Evolutionary conservation across 2,888 invertebrate species (phyloP).

Genomic region (Muscina levida): DNA sequence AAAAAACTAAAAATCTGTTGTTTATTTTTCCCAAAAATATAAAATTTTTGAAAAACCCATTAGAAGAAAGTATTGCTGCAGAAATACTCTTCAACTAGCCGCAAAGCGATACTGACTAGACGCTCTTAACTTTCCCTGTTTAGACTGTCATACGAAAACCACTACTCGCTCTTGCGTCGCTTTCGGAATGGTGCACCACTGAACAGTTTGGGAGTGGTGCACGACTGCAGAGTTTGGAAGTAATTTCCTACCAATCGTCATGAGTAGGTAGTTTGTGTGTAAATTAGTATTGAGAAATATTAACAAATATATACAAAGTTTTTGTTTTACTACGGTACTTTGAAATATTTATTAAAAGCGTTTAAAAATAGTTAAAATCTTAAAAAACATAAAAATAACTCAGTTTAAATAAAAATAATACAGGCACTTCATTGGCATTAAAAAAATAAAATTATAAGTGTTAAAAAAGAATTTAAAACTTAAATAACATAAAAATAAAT

Average conservation of each 20-base stretch:
- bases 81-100: conserved; percentile 20
- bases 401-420: too few species aligned
- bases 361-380: conserved; percentile 4
- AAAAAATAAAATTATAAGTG: too few species aligned
- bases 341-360: conserved; percentile 27
- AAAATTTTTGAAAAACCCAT: too few species aligned
- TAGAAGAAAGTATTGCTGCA: background rate
- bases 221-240: conserved; percentile 19
- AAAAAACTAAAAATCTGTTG: too few species aligned
- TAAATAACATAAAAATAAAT: too few species aligned
- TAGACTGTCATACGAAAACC: conserved; percentile 33
- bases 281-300: conserved; percentile 38
- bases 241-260: background rate
- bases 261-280: background rate
- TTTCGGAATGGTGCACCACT: conserved; percentile 38
- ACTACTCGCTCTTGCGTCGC: conserved; percentile 38
- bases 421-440: too few species aligned
- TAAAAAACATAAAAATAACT: conserved; percentile 31
- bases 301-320: conserved; percentile 24
- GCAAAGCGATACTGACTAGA: conserved; percentile 9
- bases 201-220: conserved; percentile 1
- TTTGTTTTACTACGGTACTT: conserved; percentile 35
- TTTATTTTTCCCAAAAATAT: too few species aligned
- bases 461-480: too few species aligned
- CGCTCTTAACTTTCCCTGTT: conserved; percentile 30